Percentiles rank a stretch among this genome's conserved stretches.
Conservation (phyloP, 2,797 vertebrate species). For the Channa striata region DNA sequence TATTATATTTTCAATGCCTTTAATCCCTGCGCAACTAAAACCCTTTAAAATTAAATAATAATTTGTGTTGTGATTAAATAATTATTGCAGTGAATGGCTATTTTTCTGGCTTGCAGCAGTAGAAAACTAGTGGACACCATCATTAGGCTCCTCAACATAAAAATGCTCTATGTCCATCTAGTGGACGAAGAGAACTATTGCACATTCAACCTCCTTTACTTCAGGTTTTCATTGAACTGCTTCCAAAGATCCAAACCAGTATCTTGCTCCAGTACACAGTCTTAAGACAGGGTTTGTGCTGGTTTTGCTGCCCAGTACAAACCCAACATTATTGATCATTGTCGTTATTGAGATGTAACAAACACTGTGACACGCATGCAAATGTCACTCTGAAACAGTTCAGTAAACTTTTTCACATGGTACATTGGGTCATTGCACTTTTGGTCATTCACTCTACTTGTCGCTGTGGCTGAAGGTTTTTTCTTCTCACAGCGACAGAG, state of each 20-base stretch:
- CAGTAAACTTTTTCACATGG: slow-evolving; percentile 7
- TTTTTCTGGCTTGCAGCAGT: background rate
- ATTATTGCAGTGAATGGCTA: background rate
- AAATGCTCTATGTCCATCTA: slow-evolving; percentile 50
- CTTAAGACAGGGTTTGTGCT: background rate
- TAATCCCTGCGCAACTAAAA: slow-evolving; percentile 1
- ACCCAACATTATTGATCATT: background rate
- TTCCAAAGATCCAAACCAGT: background rate
- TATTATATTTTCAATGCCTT: background rate
- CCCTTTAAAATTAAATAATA: background rate
- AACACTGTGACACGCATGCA: too few relatives aligned
- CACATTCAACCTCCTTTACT: background rate
- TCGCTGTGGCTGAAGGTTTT: background rate
- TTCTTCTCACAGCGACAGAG: background rate
- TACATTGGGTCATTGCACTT: slow-evolving; percentile 24
- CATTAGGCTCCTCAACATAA: slow-evolving; percentile 5
- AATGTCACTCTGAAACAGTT: slow-evolving; percentile 17
- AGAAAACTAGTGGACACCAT: background rate
- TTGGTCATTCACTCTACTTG: background rate
- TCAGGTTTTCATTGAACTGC: background rate
- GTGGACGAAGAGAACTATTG: slow-evolving; percentile 3
- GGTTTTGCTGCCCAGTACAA: background rate
- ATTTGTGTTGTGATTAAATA: background rate
- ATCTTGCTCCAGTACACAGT: background rate
- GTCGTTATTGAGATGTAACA: too few relatives aligned